Evolutionary conservation across 2,888 invertebrate species (phyloP).

Genomic region (Marasmarcha lunaedactyla): DNA sequence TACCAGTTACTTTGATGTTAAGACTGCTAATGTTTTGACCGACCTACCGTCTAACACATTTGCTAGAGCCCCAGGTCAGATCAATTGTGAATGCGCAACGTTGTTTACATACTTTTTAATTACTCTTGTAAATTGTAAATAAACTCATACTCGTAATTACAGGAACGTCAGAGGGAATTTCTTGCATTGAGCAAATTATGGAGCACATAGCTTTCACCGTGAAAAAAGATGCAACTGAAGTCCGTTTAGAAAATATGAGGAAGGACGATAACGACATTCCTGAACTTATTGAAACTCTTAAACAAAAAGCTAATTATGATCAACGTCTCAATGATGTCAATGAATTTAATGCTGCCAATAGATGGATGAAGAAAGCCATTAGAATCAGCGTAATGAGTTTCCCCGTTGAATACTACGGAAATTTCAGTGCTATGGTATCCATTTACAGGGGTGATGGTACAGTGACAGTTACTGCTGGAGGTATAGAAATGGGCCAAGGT

Average conservation of each 20-base stretch:
- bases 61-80: constrained; percentile 75
- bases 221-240: constrained; percentile 69
- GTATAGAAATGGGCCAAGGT: constrained; percentile 83
- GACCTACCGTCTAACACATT: constrained; percentile 77
- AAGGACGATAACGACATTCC: constrained; percentile 48
- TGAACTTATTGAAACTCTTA: constrained; percentile 65
- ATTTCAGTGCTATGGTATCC: constrained; percentile 71
- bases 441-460: constrained; percentile 78
- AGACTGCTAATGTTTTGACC: constrained; percentile 60
- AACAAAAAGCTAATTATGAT: constrained; percentile 65
- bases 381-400: constrained; percentile 76
- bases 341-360: constrained; percentile 73
- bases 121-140: not conserved
- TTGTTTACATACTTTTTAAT: not conserved
- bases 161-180: constrained; percentile 71
- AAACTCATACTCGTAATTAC: constrained; percentile 8
- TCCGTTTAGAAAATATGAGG: constrained; percentile 69
- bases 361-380: constrained; percentile 82
- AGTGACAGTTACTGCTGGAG: constrained; percentile 77
- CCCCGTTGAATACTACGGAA: constrained; percentile 64
- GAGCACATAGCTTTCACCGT: constrained; percentile 73
- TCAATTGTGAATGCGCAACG: not conserved
- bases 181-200: constrained; percentile 74
- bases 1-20: constrained; percentile 58
- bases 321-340: constrained; percentile 55